A percentile compares a stretch with the other conserved stretches of the same genome.
Conservation (phyloP, 2,888 invertebrate genomes). For the Limnephilus auricula region DNA sequence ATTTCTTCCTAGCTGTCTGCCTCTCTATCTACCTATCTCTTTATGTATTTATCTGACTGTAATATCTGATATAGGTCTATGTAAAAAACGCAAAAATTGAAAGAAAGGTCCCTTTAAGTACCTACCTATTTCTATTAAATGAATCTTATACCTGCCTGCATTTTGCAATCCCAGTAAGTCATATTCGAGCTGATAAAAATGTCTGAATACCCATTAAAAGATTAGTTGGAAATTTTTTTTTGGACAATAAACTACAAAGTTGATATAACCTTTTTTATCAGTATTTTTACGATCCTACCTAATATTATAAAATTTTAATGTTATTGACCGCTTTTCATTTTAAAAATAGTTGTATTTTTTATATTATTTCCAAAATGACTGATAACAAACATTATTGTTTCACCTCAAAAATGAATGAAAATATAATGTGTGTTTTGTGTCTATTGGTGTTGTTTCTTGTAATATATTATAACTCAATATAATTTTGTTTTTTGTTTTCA, state of each 20-base stretch:
- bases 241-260: too few relatives aligned
- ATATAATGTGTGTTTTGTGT: background rate
- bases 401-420: background rate
- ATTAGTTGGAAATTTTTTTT: too few relatives aligned
- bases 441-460: background rate
- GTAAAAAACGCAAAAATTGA: too few relatives aligned
- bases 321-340: background rate
- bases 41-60: background rate
- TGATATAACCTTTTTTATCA: background rate
- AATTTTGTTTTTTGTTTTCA: slow-evolving; percentile 71
- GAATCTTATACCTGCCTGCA: background rate
- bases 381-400: background rate
- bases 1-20: too few relatives aligned
- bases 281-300: background rate
- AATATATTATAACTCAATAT: background rate
- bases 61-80: too few relatives aligned
- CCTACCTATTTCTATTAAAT: too few relatives aligned
- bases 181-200: too few relatives aligned
- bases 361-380: background rate
- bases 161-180: background rate
- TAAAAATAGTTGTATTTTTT: background rate
- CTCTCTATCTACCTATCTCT: background rate
- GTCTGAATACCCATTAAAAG: too few relatives aligned
- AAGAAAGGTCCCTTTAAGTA: too few relatives aligned
- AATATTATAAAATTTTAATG: background rate